Base-by-base conservation (phyloP, 2,888 invertebrate species). In the Hyposoter didymator region DNA sequence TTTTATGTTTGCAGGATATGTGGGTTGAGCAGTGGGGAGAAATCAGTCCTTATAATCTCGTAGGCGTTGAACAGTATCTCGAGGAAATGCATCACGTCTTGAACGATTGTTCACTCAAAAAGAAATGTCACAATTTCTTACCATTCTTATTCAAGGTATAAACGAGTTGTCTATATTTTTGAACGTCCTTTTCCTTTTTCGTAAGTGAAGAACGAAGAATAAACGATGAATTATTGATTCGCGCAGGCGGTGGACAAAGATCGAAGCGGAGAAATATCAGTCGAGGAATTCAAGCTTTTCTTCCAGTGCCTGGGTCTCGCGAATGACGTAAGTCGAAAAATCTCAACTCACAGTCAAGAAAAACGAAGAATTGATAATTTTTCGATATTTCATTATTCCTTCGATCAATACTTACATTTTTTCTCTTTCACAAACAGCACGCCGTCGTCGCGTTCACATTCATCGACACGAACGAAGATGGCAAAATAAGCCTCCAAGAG, bases 21-120 rank as follows among this genome's bases (percentile, higher is more conserved):
- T 98, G 97, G 97, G 96, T 97, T 90, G 96, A 97, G 92, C 97
- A 97, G 91, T 98, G 97, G 96, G 98, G 98, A 5, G 97, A 96
- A 89, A 95, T 97, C 47, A 96, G 96, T 89, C 97, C 97, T 0
- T 98, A 98, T 94, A 97, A 97, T 95, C 95, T 96, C 90, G 96
- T 98, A 7, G 97, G 97, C 0, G 96, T 97, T 64, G 97, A 98
- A 92, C 97, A 97, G 93, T 98, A 97, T 91, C 93, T 98, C 28
- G 96, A 96, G 86, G 97, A 97, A 92, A 97, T 98, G 96, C 96
- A 97, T 88, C 97, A 97, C 93, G 96, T 97, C 72, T 94, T 98
- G 55, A 97, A 97, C 89, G 97, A 98, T 91, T 96, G 96, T 90
- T 94, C 96, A 64, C 94, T 97, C 78, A 96, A 96, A 92, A 96